phyloP scores from a whole-genome alignment of 35 echinoderm and acorn worm genomes.

The Apostichopus parvimensis region DNA sequence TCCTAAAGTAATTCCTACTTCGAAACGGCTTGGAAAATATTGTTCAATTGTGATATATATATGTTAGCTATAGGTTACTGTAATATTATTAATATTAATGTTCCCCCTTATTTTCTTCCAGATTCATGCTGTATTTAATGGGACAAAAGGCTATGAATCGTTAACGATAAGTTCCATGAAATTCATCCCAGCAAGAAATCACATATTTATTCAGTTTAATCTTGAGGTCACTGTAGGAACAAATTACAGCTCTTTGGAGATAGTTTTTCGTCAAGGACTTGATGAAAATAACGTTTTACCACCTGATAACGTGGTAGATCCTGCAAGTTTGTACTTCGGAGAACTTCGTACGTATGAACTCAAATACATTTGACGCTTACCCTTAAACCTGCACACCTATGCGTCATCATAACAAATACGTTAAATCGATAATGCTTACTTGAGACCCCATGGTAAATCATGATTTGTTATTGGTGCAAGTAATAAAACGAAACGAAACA shows the following conservation, averaged over 20 bases:
- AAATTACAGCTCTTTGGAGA: neutral
- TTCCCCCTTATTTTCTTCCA: neutral
- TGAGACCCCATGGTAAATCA: no score
- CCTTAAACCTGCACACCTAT: no score
- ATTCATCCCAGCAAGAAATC: neutral
- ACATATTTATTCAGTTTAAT: slow-evolving; percentile 8
- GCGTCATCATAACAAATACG: no score
- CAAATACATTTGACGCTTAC: no score
- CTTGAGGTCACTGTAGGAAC: neutral
- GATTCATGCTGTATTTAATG: neutral
- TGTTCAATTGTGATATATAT: no score
- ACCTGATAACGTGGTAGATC: neutral
- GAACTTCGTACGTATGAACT: neutral
- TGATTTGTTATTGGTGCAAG: no score
- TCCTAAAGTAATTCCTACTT: no score
- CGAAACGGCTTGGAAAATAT: no score
- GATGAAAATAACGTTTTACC: neutral
- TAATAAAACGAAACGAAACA: no score
- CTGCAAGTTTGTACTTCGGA: neutral
- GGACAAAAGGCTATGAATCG: neutral
- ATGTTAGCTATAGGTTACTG: no score
- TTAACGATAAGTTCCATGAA: slow-evolving; percentile 6
- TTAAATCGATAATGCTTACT: no score
- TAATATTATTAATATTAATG: no score
- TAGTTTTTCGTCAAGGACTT: neutral